A percentile compares a stretch with the other conserved stretches of the same genome.
Evolutionary conservation across 2,888 invertebrate species (phyloP).

Genomic region (Syrphus vitripennis): DNA sequence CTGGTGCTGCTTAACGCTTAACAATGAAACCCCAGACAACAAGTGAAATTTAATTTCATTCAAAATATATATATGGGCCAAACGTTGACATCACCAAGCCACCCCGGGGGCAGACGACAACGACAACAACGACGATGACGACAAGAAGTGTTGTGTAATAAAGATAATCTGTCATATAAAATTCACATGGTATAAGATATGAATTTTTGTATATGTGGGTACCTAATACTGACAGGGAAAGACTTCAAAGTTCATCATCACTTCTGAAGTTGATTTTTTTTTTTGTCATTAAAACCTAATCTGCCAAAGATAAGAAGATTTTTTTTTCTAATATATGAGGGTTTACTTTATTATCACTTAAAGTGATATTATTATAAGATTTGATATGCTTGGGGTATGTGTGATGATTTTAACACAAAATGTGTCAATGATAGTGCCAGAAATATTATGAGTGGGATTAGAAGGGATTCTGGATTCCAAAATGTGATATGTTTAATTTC

Average conservation of each 20-base stretch:
- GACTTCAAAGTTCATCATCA: neutral
- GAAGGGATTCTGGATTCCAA: too few relatives aligned
- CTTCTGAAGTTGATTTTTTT: neutral
- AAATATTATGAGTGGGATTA: neutral
- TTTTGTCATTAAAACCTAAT: neutral
- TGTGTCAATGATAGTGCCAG: neutral
- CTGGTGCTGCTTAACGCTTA: neutral
- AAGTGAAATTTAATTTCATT: conserved; percentile 11
- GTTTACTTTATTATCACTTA: neutral
- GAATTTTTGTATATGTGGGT: neutral
- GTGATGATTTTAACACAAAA: neutral
- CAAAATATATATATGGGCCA: conserved; percentile 28
- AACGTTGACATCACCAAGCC: conserved; percentile 20
- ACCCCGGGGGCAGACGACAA: neutral
- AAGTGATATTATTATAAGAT: conserved; percentile 1
- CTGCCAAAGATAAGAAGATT: neutral
- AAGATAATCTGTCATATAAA: conserved; percentile 11
- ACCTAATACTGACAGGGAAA: neutral
- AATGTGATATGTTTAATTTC: neutral
- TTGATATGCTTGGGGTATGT: neutral
- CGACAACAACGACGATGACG: neutral
- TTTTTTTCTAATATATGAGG: neutral
- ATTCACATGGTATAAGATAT: neutral
- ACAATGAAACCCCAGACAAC: conserved; percentile 1
- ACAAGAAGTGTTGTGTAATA: neutral